Conservation (phyloP, 2,888 invertebrate genomes). For the Orchestes rusci region DNA sequence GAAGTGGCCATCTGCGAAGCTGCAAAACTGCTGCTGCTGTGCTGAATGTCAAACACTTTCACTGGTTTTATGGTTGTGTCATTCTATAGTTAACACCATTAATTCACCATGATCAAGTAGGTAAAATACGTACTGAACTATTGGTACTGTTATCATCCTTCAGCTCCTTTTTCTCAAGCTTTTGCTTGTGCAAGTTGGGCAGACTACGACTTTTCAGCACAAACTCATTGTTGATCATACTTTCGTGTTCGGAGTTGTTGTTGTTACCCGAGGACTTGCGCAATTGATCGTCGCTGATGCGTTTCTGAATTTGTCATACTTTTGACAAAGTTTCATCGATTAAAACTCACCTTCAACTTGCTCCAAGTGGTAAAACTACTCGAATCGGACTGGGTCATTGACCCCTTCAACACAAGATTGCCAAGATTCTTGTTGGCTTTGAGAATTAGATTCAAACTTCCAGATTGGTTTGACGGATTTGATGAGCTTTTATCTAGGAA, state of each 20-base stretch:
- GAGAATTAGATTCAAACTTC: conserved; percentile 33
- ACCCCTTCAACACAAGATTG: conserved; percentile 48
- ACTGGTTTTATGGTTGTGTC: conserved; percentile 39
- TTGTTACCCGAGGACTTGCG: conserved; percentile 61
- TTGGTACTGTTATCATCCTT: conserved; percentile 43
- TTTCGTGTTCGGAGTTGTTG: conserved; percentile 48
- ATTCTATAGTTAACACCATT: conserved; percentile 32
- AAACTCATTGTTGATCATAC: conserved; percentile 52
- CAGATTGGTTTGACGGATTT: conserved; percentile 17
- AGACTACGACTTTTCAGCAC: conserved; percentile 65
- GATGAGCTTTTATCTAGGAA: conserved; percentile 29
- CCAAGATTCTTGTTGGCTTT: conserved; percentile 27
- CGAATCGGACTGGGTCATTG: conserved; percentile 84
- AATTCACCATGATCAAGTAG: too few species aligned
- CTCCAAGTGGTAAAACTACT: conserved; percentile 81
- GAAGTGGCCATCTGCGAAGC: conserved; percentile 44
- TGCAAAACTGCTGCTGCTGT: conserved; percentile 36
- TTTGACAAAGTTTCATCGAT: neutral
- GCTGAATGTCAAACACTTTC: conserved; percentile 43
- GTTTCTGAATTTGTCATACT: conserved; percentile 49
- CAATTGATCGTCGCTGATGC: conserved; percentile 55
- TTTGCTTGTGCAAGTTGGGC: conserved; percentile 62
- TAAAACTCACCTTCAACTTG: conserved; percentile 48
- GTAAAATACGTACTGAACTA: conserved; percentile 55
- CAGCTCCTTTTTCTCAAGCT: conserved; percentile 30